Percentiles rank a stretch among this genome's conserved stretches.
Evolutionary conservation across 1,140 invertebrate species (phyloP).

Genomic region (Cyclina sinensis): DNA sequence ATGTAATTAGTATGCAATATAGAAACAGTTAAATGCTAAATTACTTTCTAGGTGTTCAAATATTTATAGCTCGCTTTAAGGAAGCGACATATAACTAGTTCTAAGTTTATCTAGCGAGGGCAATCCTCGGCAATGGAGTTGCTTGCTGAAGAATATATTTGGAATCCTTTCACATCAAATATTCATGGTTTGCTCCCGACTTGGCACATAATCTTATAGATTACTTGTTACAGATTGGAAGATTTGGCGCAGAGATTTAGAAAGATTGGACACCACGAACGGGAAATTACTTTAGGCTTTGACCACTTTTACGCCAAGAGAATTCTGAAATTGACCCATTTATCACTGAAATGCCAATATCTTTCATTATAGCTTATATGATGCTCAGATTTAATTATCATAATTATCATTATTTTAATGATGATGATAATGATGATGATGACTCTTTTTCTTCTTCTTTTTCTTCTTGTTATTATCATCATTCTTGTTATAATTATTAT

Average conservation of each 20-base stretch:
- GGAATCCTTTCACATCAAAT: slow-evolving; percentile 23
- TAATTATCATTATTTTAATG: too few relatives aligned
- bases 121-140: slow-evolving; percentile 2
- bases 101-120: not conserved
- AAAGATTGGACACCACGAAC: slow-evolving; percentile 32
- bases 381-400: too few relatives aligned
- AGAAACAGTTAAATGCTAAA: not conserved
- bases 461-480: too few relatives aligned
- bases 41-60: slow-evolving; percentile 4
- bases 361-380: too few relatives aligned
- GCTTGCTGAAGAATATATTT: slow-evolving; percentile 32
- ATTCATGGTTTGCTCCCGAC: slow-evolving; percentile 30
- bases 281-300: slow-evolving; percentile 34
- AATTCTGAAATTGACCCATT: slow-evolving; percentile 32
- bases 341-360: slow-evolving; percentile 6
- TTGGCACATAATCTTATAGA: slow-evolving; percentile 42
- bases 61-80: slow-evolving; percentile 39
- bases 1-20: not conserved
- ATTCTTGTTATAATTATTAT: too few relatives aligned
- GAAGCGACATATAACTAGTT: slow-evolving; percentile 15
- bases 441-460: too few relatives aligned
- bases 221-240: slow-evolving; percentile 24
- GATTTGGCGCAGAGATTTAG: slow-evolving; percentile 42
- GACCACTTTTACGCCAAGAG: slow-evolving; percentile 14
- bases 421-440: too few relatives aligned